Evolutionary conservation across 2,888 invertebrate species (phyloP), one percentile per base, ranked within the genome.

Genomic region (Oscheius sp.): DNA sequence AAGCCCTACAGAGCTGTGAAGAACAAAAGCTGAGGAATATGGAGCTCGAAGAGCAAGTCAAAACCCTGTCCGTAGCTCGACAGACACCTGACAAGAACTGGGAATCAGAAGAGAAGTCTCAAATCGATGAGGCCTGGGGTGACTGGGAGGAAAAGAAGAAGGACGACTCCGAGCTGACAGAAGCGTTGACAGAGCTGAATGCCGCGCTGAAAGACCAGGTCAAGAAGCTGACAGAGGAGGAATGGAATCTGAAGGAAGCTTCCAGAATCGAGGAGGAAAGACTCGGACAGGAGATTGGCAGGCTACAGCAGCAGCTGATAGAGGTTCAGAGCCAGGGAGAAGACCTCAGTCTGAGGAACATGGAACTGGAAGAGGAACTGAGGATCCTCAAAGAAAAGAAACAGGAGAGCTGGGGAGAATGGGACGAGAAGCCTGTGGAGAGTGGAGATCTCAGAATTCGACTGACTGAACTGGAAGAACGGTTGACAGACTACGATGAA

Each of bases 141-240:
- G 66, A 66, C 1, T 55, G 53, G 66, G 66, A 53, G n/a, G 66
- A 66, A n/a, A 35, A 65, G 29, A 66, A 29, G 47, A 29, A 11
- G 11, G 11, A 35, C 53, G 53, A 7, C 42, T 42, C 42, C 7
- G 42, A 42, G 7, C 42, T 42, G 42, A 7, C 3, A 42, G 42
- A 42, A 42, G 4, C 0, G 42, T 3, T 7, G 7, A 7, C 42
- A 42, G 7, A 42, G 50, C 13, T 50, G 53, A 29, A 29, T 42
- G 42, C n/a, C 4, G 53, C 3, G 3, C 4, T 21, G 3, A 11
- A 53, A 10, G 53, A 53, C 2, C n/a, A 53, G 4, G 53, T 53
- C 29, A 53, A 53, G 11, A 53, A 53, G 4, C n/a, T 21, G 53
- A 53, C 53, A 7, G 53, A 53, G n/a, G 53, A 53, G 53, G 29